These are phyloP conservation scores for Papilio gigon DNA, from an alignment of 2,888 invertebrate genomes.

Conservation along the genomic window DNA sequence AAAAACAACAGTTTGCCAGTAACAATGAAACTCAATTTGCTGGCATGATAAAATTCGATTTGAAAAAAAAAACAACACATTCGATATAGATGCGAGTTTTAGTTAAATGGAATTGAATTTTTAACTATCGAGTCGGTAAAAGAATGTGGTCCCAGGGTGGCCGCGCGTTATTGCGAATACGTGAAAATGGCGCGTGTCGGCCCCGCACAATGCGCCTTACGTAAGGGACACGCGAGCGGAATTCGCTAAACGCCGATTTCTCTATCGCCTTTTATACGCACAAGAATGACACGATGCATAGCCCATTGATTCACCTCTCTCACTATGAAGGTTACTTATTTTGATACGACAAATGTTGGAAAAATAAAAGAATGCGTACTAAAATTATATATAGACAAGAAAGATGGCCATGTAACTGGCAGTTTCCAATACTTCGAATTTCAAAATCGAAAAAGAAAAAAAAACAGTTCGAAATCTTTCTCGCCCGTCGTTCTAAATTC, in stretches of 20 bases:
- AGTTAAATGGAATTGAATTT: slow-evolving; percentile 43
- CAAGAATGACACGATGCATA: slow-evolving; percentile 59
- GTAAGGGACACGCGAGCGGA: slow-evolving; percentile 74
- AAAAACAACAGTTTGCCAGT: slow-evolving; percentile 20
- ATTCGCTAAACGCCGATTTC: slow-evolving; percentile 75
- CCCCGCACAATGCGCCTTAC: slow-evolving; percentile 60
- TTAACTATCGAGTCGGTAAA: slow-evolving; percentile 54
- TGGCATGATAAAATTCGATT: slow-evolving; percentile 20
- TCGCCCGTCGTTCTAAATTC: slow-evolving; percentile 76
- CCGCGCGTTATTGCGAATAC: slow-evolving; percentile 69
- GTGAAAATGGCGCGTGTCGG: slow-evolving; percentile 70
- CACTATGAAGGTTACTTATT: slow-evolving; percentile 37
- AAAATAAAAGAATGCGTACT: background rate
- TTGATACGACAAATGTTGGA: too few relatives aligned
- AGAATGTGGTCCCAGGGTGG: slow-evolving; percentile 73
- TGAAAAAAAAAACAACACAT: slow-evolving; percentile 22
- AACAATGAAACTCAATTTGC: slow-evolving; percentile 35
- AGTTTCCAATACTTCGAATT: slow-evolving; percentile 35
- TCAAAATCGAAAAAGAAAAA: slow-evolving; percentile 37
- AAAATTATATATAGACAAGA: slow-evolving; percentile 51
- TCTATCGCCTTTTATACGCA: slow-evolving; percentile 71
- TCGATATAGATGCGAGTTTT: slow-evolving; percentile 35
- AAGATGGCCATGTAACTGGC: slow-evolving; percentile 6
- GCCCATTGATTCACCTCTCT: slow-evolving; percentile 49
- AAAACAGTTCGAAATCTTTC: slow-evolving; percentile 53